Evolutionary conservation across 1,140 invertebrate species (phyloP), one percentile per base, ranked within the genome.

Genomic region (Cydia splendana): DNA sequence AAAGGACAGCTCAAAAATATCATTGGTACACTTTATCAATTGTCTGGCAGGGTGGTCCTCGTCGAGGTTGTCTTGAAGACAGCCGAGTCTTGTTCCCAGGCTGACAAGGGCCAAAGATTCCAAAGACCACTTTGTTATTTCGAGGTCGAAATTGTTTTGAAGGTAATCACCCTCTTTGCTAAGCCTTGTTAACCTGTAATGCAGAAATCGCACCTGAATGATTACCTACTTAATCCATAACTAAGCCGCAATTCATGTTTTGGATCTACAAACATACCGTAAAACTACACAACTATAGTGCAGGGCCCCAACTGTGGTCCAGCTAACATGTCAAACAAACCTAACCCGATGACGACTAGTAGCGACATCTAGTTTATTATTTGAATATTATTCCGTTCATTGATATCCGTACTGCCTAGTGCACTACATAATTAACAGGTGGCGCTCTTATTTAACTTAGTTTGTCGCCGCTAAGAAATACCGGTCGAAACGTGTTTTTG

Each of bases 91-190:
- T 15, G 93, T 93, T 77, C 97, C 95, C 57, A 97, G 88, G 2
- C 95, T 95, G 12, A 97, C 94, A 12, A 94, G 85, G 1, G 93
- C 95, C 3, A 96, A 94, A 0, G 95, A 95, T 88, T 97, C 96
- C 48, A 97, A 86, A 2, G 95, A 93, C 94, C 95, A 95, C 85
- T 95, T 96, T 78, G 94, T 95, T 9, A 96, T 87, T 87, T 96
- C 95, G 65, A 95, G 94, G 69, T 94, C 90, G 79, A 96, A 95
- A 79, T 95, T 87, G n/a, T 86, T 51, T 74, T 86, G 65, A 4
- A 92, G 51, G 67, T 86, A 85, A 0, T 78, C 71, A 18, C 74
- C 62, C 15, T 85, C 76, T 53, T 86, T 80, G 45, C 82, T 84
- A 18, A 87, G 57, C 78, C 76, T 84, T 12, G 65, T 77, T 73